These are phyloP conservation scores for Autographa gamma DNA, from an alignment of 2,888 invertebrate species.

Conservation along the genomic window DNA sequence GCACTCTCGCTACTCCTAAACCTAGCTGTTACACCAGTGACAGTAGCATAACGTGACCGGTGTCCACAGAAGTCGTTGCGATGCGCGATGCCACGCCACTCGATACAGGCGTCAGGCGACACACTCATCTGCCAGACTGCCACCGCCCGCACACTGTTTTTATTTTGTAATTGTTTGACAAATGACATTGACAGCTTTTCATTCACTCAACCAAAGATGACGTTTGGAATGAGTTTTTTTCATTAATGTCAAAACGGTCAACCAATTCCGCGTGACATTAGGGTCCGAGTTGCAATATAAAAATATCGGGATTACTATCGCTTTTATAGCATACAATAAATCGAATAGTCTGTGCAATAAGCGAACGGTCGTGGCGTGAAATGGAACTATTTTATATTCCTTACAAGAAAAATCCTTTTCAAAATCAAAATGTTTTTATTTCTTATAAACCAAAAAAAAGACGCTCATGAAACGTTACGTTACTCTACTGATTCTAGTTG, in stretches of 20 bases:
- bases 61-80: slow-evolving; percentile 29
- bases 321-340: too few relatives aligned
- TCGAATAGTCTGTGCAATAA: too few relatives aligned
- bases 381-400: too few relatives aligned
- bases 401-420: too few relatives aligned
- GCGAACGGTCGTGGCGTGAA: too few relatives aligned
- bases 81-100: slow-evolving; percentile 36
- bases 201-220: neutral
- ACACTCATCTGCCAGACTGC: slow-evolving; percentile 48
- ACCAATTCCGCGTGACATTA: too few relatives aligned
- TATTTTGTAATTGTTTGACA: slow-evolving; percentile 60
- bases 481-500: too few relatives aligned
- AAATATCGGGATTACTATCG: neutral
- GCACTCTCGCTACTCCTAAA: slow-evolving; percentile 17
- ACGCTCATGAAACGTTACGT: too few relatives aligned
- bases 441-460: too few relatives aligned
- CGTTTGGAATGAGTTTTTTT: neutral
- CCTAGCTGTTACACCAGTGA: slow-evolving; percentile 25
- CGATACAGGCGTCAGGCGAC: slow-evolving; percentile 29
- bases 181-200: slow-evolving; percentile 44
- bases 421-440: too few relatives aligned
- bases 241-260: neutral
- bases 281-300: neutral
- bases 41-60: slow-evolving; percentile 44
- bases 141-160: slow-evolving; percentile 66